Conservation (phyloP, 2,113 vertebrate species). For the Pseudopipra pipra region DNA sequence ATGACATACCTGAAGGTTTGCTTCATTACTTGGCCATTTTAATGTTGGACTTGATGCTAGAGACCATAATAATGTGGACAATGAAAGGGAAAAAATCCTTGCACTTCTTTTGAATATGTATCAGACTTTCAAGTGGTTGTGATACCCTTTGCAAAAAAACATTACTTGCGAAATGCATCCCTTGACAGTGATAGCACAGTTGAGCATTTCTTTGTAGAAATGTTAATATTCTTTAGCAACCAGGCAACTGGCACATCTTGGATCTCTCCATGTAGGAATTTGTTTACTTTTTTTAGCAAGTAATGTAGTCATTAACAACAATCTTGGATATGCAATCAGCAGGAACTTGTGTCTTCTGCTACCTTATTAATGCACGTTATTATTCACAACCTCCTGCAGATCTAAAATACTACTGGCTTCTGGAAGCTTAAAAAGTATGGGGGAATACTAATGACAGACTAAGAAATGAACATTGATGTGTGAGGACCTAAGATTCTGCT, state of each 20-base stretch:
- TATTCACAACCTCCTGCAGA: slow-evolving; percentile 17
- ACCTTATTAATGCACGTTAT: slow-evolving; percentile 2
- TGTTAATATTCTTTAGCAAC: slow-evolving; percentile 27
- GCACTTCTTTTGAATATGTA: neutral
- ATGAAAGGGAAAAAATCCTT: neutral
- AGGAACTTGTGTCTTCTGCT: slow-evolving; percentile 13
- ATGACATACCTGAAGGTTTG: neutral
- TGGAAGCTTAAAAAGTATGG: neutral
- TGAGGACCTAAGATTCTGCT: neutral
- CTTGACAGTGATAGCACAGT: neutral
- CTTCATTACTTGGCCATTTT: neutral
- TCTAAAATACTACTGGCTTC: neutral
- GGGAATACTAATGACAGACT: neutral
- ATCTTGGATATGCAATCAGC: slow-evolving; percentile 1
- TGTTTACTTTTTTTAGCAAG: slow-evolving; percentile 57
- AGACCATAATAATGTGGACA: neutral
- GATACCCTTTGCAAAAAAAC: neutral
- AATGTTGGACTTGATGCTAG: neutral
- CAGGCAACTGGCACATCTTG: slow-evolving; percentile 17
- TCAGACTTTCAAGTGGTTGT: neutral
- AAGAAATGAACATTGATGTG: neutral
- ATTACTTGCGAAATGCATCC: neutral
- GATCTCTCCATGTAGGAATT: neutral
- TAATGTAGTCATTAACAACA: slow-evolving; percentile 40
- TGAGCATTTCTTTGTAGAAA: neutral